Evolutionary conservation across 1,140 invertebrate species (phyloP).

Genomic region (Drosophila chauvacae): DNA sequence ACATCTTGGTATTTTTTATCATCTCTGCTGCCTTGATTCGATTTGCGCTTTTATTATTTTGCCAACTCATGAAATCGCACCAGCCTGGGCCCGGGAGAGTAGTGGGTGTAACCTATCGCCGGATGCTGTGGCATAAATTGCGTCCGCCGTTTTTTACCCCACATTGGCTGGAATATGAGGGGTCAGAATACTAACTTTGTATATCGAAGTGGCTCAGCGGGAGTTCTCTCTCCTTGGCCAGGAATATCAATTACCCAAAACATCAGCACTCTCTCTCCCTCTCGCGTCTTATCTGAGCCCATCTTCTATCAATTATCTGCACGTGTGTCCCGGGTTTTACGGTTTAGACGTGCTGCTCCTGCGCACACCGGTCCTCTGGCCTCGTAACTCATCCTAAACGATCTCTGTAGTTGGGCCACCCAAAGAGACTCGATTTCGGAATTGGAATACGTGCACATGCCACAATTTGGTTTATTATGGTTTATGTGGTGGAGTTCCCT

Average conservation of each 20-base stretch:
- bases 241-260: conserved; percentile 75
- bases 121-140: conserved; percentile 78
- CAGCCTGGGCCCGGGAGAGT: neutral
- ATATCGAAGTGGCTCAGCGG: conserved; percentile 57
- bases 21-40: conserved; percentile 48
- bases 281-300: conserved; percentile 54
- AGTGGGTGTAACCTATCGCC: conserved; percentile 62
- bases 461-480: conserved; percentile 74
- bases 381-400: conserved; percentile 77
- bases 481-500: conserved; percentile 13
- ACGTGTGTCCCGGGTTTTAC: conserved; percentile 56
- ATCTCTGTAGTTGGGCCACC: conserved; percentile 51
- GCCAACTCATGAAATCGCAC: conserved; percentile 70
- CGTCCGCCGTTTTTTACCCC: conserved; percentile 62
- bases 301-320: conserved; percentile 71
- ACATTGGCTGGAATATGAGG: conserved; percentile 34
- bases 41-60: conserved; percentile 61
- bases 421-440: conserved; percentile 31
- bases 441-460: conserved; percentile 65
- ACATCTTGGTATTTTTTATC: conserved; percentile 69
- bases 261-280: conserved; percentile 23
- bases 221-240: conserved; percentile 46
- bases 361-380: conserved; percentile 51
- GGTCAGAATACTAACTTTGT: conserved; percentile 46
- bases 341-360: conserved; percentile 40